Evolutionary conservation across 2,888 invertebrate genomes (phyloP).

Genomic region (Fissipunctia ypsillon): DNA sequence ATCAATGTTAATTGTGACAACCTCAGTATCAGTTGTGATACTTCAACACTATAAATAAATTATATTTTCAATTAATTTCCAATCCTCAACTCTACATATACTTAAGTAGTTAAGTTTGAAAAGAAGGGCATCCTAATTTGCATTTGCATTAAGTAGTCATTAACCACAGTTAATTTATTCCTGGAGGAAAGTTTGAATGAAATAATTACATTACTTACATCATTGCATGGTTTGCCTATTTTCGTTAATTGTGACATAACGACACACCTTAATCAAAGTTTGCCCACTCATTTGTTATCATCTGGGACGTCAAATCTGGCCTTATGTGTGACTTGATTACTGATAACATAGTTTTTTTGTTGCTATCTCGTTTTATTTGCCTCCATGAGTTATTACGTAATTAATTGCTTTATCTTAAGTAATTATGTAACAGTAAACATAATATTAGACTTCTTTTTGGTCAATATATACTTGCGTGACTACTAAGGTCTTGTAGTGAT

Average conservation of each 20-base stretch:
- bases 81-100: neutral
- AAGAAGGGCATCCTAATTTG: constrained; percentile 7
- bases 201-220: neutral
- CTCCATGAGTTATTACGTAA: constrained; percentile 41
- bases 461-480: too few species aligned
- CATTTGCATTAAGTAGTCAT: constrained; percentile 31
- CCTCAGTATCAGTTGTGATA: neutral
- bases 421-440: constrained; percentile 40
- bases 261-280: constrained; percentile 62
- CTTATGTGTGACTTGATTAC: constrained; percentile 66
- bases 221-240: constrained; percentile 6
- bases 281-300: constrained; percentile 56
- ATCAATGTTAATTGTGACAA: neutral
- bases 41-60: neutral
- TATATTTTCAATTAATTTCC: neutral
- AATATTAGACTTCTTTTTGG: constrained; percentile 5
- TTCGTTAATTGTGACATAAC: constrained; percentile 38
- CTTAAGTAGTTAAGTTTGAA: neutral
- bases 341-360: constrained; percentile 65
- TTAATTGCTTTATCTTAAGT: constrained; percentile 27
- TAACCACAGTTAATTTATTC: constrained; percentile 8
- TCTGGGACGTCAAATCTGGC: constrained; percentile 67
- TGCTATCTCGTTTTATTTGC: constrained; percentile 57
- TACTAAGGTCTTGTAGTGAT: too few species aligned
- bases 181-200: constrained; percentile 3